Evolutionary conservation across 2,888 invertebrate genomes (phyloP).

Genomic region (Platerodrilus igneus): DNA sequence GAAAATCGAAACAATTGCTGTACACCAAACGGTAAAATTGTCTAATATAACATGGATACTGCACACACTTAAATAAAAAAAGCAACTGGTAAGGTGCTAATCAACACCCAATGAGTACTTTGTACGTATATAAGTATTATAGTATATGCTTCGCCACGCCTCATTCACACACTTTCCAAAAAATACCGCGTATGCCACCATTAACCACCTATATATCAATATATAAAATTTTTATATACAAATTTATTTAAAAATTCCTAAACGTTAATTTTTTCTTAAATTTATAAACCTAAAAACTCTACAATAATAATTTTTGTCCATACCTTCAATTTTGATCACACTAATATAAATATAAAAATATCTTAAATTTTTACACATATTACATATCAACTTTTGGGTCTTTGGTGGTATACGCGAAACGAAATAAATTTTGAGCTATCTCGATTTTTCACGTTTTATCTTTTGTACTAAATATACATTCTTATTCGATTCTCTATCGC

Average conservation of each 20-base stretch:
- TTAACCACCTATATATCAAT: conserved; percentile 55
- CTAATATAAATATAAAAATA: conserved; percentile 53
- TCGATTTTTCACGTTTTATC: conserved; percentile 44
- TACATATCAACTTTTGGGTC: conserved; percentile 42
- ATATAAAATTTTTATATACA: conserved; percentile 63
- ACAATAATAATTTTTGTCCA: conserved; percentile 49
- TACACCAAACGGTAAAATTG: conserved; percentile 53
- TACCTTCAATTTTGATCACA: conserved; percentile 53
- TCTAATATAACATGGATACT: conserved; percentile 52
- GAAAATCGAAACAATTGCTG: conserved; percentile 49
- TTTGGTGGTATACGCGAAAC: conserved; percentile 34
- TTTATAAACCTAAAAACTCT: conserved; percentile 50
- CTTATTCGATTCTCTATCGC: conserved; percentile 50
- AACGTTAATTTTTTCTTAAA: conserved; percentile 60
- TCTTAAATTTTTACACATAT: conserved; percentile 52
- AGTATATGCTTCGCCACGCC: conserved; percentile 49
- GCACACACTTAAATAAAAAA: conserved; percentile 49
- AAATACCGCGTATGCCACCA: conserved; percentile 44
- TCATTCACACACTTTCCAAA: conserved; percentile 37
- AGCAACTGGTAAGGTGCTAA: conserved; percentile 47
- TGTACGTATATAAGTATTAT: conserved; percentile 49
- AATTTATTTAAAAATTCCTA: conserved; percentile 65
- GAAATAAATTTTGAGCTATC: conserved; percentile 51
- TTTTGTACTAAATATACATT: conserved; percentile 50
- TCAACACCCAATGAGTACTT: conserved; percentile 48